Evolutionary conservation across 2,888 invertebrate species (phyloP).

Genomic region (Pediacus dermestoides): DNA sequence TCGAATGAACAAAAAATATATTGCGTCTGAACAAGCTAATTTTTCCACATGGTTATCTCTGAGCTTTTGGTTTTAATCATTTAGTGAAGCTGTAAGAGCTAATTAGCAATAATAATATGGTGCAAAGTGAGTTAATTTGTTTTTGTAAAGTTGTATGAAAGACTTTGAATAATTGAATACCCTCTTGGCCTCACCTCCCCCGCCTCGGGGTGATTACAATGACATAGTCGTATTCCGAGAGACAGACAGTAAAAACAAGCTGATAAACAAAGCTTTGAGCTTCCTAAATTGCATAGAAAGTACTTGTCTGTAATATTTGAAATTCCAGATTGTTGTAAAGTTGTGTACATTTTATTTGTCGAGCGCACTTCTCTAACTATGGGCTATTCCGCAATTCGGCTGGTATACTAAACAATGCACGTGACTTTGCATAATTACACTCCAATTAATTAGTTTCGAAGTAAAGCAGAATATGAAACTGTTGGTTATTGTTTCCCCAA

Average conservation of each 20-base stretch:
- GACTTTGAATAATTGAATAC: too few species aligned
- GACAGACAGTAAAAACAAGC: slow-evolving; percentile 9
- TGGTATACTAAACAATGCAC: slow-evolving; percentile 25
- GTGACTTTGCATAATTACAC: slow-evolving; percentile 28
- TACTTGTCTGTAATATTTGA: slow-evolving; percentile 11
- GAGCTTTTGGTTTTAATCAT: too few species aligned
- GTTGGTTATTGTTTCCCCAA: too few species aligned
- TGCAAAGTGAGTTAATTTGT: too few species aligned
- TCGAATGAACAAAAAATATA: too few species aligned
- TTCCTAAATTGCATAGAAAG: slow-evolving; percentile 8
- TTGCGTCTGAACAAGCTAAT: too few species aligned
- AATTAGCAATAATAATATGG: too few species aligned
- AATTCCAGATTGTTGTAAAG: slow-evolving; percentile 7
- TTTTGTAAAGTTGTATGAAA: too few species aligned
- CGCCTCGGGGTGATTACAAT: too few species aligned
- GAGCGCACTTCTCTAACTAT: slow-evolving; percentile 4
- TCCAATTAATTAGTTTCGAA: slow-evolving; percentile 24
- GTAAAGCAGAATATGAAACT: slow-evolving; percentile 2
- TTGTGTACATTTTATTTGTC: slow-evolving; percentile 5
- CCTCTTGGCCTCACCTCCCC: too few species aligned
- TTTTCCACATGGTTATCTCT: too few species aligned
- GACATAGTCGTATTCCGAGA: slow-evolving; percentile 16
- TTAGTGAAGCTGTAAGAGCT: too few species aligned
- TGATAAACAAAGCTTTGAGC: slow-evolving; percentile 12
- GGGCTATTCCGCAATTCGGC: slow-evolving; percentile 1